Evolutionary conservation across 2,113 vertebrate species (phyloP).

Genomic region (Ageneiosus marmoratus): DNA sequence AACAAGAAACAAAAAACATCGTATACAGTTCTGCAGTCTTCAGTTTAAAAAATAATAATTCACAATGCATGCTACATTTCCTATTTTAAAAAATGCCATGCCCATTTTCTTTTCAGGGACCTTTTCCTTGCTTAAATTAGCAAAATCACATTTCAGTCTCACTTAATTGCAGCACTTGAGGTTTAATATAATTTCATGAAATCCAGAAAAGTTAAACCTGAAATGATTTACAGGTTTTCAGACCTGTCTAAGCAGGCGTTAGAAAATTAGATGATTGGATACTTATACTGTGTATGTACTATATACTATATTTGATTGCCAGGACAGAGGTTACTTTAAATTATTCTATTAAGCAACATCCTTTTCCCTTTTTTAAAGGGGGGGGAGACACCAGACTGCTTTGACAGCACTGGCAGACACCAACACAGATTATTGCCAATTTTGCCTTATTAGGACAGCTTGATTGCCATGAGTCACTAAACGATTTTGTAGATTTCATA

Average conservation of each 20-base stretch:
- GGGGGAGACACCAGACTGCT: accelerated
- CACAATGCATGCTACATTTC: not conserved
- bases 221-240: not conserved
- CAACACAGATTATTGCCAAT: not conserved
- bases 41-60: not conserved
- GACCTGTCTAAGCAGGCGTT: not conserved
- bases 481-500: not conserved
- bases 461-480: not conserved
- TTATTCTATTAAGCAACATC: not conserved
- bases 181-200: not conserved
- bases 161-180: not conserved
- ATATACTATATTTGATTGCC: not conserved
- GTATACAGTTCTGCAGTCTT: not conserved
- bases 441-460: not conserved
- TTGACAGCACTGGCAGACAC: not conserved
- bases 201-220: not conserved
- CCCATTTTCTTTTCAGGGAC: not conserved
- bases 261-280: not conserved
- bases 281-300: not conserved
- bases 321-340: not conserved
- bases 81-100: not conserved
- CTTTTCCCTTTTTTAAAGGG: too few species aligned
- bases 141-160: not conserved
- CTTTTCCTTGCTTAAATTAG: too few species aligned
- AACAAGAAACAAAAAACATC: not conserved